Base-by-base conservation (phyloP, 1,140 invertebrate species). In the Eufriesea mexicana region DNA sequence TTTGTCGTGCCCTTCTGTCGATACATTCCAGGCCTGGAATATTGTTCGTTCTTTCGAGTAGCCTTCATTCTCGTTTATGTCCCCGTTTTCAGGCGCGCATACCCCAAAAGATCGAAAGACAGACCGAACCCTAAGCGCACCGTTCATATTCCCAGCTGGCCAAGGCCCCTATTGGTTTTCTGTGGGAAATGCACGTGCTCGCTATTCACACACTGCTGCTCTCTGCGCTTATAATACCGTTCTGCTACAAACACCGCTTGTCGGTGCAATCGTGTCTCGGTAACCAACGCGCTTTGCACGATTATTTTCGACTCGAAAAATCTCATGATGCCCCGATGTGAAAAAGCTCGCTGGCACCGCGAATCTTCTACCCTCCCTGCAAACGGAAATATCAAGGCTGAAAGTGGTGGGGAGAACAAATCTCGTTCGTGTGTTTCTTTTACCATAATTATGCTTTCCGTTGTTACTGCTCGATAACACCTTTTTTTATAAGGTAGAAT, bases 101-200 rank as follows among this genome's bases (percentile, higher is more conserved):
- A 73, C 76, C 71, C 82, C 68, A 80, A 85, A 79, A 74, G 86
- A 81, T 51, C 68, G 83, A 83, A 64, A 67, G 81, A 83, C 74
- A 64, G 72, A 79, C 61, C 77, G 66, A 88, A 85, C 75, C 83
- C 74, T 74, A 64, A 23, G 72, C 76, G 70, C 70, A 77, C 67
- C 73, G 87, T 74, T 80, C 84, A 83, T 84, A 81, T 88, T 91
- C 87, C 89, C 90, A 90, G 89, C 90, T 90, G 87, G 87, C 70
- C 86, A 89, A 89, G 86, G 77, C 87, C 86, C 86, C 88, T 89
- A 88, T 92, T 91, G 90, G 90, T 90, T 91, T 92, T 92, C 92
- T 92, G 93, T 94, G 93, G 92, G 93, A 94, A 94, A 93, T 92
- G 87, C 92, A 93, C 92, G 93, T 93, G 93, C 89, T 92, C 89